phyloP scores from a whole-genome alignment of 2,888 invertebrate species.

The Lagria hirta region DNA sequence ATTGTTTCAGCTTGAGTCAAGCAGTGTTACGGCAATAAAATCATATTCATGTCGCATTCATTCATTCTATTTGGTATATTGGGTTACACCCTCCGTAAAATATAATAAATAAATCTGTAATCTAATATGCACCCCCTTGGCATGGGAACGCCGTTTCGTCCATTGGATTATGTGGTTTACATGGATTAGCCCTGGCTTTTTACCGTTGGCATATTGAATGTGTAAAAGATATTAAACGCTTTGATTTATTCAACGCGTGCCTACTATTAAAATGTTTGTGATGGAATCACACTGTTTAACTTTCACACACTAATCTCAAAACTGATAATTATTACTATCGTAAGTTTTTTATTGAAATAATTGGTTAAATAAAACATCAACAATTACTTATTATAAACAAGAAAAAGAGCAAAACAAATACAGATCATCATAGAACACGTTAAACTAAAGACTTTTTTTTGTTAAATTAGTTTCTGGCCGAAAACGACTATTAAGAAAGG shows the following conservation, averaged over 20 bases:
- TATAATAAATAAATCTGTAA: slow-evolving; percentile 53
- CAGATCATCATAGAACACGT: no score
- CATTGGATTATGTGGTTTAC: slow-evolving; percentile 53
- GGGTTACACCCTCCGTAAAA: slow-evolving; percentile 49
- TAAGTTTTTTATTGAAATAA: no score
- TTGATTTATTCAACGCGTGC: slow-evolving; percentile 50
- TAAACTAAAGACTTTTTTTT: no score
- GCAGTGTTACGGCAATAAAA: slow-evolving; percentile 47
- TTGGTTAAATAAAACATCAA: no score
- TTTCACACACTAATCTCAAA: slow-evolving; percentile 49
- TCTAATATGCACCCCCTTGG: slow-evolving; percentile 52
- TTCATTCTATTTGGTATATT: slow-evolving; percentile 47
- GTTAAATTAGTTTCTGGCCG: no score
- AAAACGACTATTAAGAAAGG: no score
- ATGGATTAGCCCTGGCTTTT: slow-evolving; percentile 52
- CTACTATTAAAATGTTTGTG: slow-evolving; percentile 50
- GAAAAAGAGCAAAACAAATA: no score
- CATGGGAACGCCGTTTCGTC: slow-evolving; percentile 27
- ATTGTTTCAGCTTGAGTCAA: slow-evolving; percentile 8
- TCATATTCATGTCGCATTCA: slow-evolving; percentile 46
- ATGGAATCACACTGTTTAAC: slow-evolving; percentile 50
- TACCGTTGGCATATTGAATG: slow-evolving; percentile 51
- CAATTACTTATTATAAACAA: no score
- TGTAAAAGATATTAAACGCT: slow-evolving; percentile 53
- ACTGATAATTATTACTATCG: slow-evolving; percentile 16